A percentile compares a stretch with the other conserved stretches of the same genome.
Evolutionary conservation across 2,888 invertebrate species (phyloP).

Genomic region (Pterostichus niger): DNA sequence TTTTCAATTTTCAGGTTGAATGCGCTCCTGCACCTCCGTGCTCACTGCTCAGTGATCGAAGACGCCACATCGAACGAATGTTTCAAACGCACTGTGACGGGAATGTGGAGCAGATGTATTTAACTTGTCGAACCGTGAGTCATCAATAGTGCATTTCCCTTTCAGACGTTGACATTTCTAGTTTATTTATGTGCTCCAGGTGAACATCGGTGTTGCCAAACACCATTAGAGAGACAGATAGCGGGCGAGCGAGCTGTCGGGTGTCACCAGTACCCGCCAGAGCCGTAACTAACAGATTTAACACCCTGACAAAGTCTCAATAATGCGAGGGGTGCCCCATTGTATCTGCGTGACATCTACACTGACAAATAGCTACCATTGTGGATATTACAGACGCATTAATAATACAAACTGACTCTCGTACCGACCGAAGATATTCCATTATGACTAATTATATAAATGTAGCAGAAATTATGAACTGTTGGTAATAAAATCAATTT

Average conservation of each 20-base stretch:
- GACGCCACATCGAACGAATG: constrained; percentile 41
- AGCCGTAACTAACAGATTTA: constrained; percentile 56
- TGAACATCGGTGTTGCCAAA: constrained; percentile 66
- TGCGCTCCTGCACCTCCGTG: constrained; percentile 8
- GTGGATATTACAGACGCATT: constrained; percentile 25
- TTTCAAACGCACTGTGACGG: constrained; percentile 48
- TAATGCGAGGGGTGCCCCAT: constrained; percentile 22
- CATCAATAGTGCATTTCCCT: constrained; percentile 67
- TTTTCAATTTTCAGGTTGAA: constrained; percentile 22
- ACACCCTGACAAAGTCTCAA: constrained; percentile 45
- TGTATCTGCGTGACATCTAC: constrained; percentile 27
- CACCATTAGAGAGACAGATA: constrained; percentile 66
- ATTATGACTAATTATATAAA: constrained; percentile 1
- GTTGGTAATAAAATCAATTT: constrained; percentile 16
- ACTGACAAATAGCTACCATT: constrained; percentile 49
- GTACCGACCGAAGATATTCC: not conserved
- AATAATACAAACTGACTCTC: not conserved
- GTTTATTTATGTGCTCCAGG: constrained; percentile 67
- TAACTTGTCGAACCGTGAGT: constrained; percentile 67
- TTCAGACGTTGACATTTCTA: constrained; percentile 67
- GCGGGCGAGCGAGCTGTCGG: constrained; percentile 14
- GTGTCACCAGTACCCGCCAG: constrained; percentile 37
- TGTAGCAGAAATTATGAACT: not conserved
- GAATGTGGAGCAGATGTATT: constrained; percentile 67
- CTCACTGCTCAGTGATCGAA: not conserved